These are phyloP conservation scores for Meteorus cinctellus DNA, from an alignment of 2,888 invertebrate species.

Conservation along the genomic window DNA sequence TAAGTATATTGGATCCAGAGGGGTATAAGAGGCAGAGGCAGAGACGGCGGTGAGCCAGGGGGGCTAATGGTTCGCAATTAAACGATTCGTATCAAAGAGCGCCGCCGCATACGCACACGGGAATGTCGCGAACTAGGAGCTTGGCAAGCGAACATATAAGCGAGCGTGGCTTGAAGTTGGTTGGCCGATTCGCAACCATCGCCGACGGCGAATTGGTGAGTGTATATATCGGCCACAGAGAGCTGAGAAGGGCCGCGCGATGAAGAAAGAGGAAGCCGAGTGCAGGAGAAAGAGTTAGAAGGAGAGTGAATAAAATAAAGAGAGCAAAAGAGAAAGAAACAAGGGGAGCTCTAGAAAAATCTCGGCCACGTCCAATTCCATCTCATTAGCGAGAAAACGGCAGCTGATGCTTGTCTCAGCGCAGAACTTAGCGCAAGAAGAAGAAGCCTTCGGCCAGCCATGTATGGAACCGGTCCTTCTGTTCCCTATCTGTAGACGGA, in stretches of 20 bases:
- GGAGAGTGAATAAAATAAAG: not conserved
- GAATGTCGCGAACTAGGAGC: slow-evolving; percentile 70
- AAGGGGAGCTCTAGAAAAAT: slow-evolving; percentile 70
- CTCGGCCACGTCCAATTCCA: slow-evolving; percentile 74
- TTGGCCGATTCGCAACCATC: slow-evolving; percentile 35
- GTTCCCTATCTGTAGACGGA: slow-evolving; percentile 56
- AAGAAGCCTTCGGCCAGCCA: slow-evolving; percentile 70
- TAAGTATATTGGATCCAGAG: slow-evolving; percentile 41
- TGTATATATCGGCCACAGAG: slow-evolving; percentile 27
- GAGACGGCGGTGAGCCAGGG: slow-evolving; percentile 62
- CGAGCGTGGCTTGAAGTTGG: slow-evolving; percentile 47
- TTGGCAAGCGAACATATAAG: slow-evolving; percentile 40
- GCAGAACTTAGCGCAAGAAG: slow-evolving; percentile 66
- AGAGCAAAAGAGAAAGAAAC: not conserved
- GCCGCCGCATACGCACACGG: slow-evolving; percentile 70
- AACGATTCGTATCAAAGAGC: slow-evolving; percentile 73
- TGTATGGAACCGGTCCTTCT: slow-evolving; percentile 73
- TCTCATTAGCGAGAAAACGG: slow-evolving; percentile 73
- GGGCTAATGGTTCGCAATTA: slow-evolving; percentile 74
- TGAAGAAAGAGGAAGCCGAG: not conserved
- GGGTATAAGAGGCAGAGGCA: slow-evolving; percentile 49
- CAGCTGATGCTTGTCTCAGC: slow-evolving; percentile 72
- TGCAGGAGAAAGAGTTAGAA: not conserved
- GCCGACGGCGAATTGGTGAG: slow-evolving; percentile 29
- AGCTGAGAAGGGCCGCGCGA: slow-evolving; percentile 30